These are phyloP conservation scores for Alectura lathami DNA, from an alignment of 2,113 vertebrate genomes.

Conservation along the genomic window DNA sequence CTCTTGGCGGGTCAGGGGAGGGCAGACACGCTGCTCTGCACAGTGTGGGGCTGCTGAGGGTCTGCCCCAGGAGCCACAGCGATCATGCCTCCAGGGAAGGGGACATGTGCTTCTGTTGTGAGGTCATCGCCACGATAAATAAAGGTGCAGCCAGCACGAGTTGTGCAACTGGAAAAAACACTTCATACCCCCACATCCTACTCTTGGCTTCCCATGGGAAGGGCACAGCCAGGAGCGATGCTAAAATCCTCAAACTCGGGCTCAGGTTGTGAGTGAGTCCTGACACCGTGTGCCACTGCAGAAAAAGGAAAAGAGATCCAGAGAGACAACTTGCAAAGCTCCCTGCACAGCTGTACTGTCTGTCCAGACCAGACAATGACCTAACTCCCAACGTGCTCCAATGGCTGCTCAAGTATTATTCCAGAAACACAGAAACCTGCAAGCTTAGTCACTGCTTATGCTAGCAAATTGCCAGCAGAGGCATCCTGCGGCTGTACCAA, in stretches of 20 bases:
- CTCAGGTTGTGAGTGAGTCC: not conserved
- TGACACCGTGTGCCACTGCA: not conserved
- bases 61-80: not conserved
- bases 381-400: fast-evolving
- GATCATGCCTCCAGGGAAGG: not conserved
- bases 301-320: fast-evolving
- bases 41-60: not conserved
- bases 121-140: conserved; percentile 65
- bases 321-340: not conserved
- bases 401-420: not conserved
- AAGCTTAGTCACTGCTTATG: not conserved
- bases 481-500: not conserved
- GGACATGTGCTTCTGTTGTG: conserved; percentile 22
- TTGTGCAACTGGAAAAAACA: conserved; percentile 66
- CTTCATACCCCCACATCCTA: conserved; percentile 41
- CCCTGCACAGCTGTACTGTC: not conserved
- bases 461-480: not conserved
- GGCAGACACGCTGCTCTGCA: not conserved
- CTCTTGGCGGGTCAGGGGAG: not conserved
- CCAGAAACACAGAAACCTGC: not conserved
- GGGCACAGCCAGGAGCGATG: not conserved
- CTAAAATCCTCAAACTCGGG: not conserved
- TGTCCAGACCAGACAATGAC: not conserved
- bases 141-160: conserved; percentile 61
- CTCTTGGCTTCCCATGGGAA: conserved; percentile 29